A percentile compares a stretch with the other conserved stretches of the same genome.
Conservation (phyloP, 2,888 invertebrate species). For the Tipula helvola region DNA sequence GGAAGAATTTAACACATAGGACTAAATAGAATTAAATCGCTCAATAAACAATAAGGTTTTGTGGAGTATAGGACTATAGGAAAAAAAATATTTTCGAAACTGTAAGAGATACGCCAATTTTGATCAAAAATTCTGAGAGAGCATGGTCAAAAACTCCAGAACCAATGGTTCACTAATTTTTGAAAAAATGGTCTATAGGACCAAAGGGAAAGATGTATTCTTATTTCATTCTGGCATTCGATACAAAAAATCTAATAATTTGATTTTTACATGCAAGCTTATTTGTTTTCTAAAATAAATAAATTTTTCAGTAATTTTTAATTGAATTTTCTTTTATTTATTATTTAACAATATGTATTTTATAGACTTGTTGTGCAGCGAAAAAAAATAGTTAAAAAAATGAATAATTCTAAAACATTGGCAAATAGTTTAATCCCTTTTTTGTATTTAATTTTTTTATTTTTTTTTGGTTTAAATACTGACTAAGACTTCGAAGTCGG, state of each 20-base stretch:
- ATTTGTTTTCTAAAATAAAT: not conserved
- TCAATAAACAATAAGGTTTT: too few relatives aligned
- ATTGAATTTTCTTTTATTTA: not conserved
- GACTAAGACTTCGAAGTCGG: slow-evolving; percentile 63
- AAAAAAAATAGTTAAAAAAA: not conserved
- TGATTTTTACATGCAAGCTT: not conserved
- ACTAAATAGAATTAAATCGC: too few relatives aligned
- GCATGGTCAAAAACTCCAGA: too few relatives aligned
- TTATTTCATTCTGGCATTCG: not conserved
- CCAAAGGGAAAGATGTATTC: too few relatives aligned
- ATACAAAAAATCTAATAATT: not conserved
- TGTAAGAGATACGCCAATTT: too few relatives aligned
- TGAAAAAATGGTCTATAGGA: too few relatives aligned
- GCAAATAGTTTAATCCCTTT: not conserved
- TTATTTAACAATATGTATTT: not conserved
- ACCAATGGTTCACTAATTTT: too few relatives aligned
- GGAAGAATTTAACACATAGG: too few relatives aligned
- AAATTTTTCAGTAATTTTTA: not conserved
- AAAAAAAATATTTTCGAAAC: too few relatives aligned
- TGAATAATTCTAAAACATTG: not conserved
- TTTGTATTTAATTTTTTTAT: not conserved
- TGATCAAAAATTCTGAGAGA: too few relatives aligned
- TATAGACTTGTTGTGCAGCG: not conserved
- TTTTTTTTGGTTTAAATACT: not conserved
- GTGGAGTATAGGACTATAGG: too few relatives aligned